A percentile compares a stretch with the other conserved stretches of the same genome.
Evolutionary conservation across 2,113 vertebrate species (phyloP).

Genomic region (Hemiscyllium ocellatum): DNA sequence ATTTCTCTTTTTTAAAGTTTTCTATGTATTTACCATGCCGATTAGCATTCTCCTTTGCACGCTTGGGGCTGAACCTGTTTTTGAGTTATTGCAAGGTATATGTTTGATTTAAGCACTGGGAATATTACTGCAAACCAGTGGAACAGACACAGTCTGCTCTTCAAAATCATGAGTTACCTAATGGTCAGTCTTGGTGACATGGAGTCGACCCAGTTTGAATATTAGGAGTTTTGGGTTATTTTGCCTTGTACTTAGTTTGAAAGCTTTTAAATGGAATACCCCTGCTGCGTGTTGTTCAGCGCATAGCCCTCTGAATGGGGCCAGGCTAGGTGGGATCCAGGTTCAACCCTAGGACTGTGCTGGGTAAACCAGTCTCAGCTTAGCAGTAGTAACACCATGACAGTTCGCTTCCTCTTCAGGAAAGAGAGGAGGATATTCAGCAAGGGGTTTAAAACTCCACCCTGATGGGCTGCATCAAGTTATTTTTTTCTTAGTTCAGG

Average conservation of each 20-base stretch:
- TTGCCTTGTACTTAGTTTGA: background rate
- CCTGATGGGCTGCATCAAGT: background rate
- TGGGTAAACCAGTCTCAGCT: background rate
- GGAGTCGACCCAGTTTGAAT: background rate
- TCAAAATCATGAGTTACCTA: background rate
- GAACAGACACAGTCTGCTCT: background rate
- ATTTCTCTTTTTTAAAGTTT: background rate
- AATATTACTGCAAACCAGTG: background rate
- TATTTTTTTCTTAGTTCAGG: background rate
- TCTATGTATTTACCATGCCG: background rate
- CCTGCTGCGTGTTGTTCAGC: background rate
- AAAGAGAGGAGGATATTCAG: background rate
- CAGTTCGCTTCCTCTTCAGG: background rate
- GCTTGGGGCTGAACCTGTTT: background rate
- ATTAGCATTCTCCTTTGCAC: background rate
- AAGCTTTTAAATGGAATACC: no score
- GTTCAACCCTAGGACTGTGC: background rate
- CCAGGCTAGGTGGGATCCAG: background rate
- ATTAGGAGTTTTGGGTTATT: background rate
- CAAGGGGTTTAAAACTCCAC: background rate
- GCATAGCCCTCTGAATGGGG: background rate
- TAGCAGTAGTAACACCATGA: background rate
- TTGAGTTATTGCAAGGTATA: background rate
- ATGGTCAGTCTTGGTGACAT: background rate
- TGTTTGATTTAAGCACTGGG: background rate